A percentile compares a stretch with the other conserved stretches of the same genome.
Evolutionary conservation across 2,797 vertebrate species (phyloP).

Genomic region (Vultur gryphus): DNA sequence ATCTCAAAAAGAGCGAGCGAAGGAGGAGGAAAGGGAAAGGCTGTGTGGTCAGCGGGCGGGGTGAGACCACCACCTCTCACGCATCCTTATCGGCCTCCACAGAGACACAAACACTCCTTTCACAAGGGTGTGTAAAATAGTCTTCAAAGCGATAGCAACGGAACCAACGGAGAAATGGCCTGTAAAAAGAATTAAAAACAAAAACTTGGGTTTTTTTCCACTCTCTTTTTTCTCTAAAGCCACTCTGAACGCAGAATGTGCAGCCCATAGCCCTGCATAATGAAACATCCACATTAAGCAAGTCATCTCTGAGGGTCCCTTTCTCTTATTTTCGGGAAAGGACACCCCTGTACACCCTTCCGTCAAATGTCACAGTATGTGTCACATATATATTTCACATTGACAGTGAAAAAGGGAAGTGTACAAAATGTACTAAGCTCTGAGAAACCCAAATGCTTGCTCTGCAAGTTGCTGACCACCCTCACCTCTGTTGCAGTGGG

Average conservation of each 20-base stretch:
- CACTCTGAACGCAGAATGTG: not conserved
- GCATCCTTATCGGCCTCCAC: slow-evolving; percentile 28
- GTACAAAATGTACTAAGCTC: not conserved
- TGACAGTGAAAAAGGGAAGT: not conserved
- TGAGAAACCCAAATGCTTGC: not conserved
- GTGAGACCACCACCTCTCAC: not conserved
- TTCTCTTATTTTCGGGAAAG: not conserved
- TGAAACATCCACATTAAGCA: not conserved
- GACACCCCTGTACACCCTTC: not conserved
- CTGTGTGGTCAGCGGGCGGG: not conserved
- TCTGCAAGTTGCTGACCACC: not conserved
- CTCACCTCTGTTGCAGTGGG: not conserved
- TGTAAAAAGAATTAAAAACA: not conserved
- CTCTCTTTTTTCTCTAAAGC: not conserved
- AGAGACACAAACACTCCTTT: not conserved
- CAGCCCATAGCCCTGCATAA: not conserved
- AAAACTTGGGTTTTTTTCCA: not conserved
- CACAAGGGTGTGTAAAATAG: not conserved
- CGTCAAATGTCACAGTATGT: not conserved
- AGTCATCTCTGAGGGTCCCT: not conserved
- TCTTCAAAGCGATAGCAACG: slow-evolving; percentile 40
- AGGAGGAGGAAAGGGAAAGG: not conserved
- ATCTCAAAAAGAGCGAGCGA: not conserved
- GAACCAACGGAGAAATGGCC: not conserved
- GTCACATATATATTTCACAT: not conserved